Percentiles rank a stretch among this genome's conserved stretches.
Evolutionary conservation across 2,113 vertebrate species (phyloP).

Genomic region (Marmota monax): DNA sequence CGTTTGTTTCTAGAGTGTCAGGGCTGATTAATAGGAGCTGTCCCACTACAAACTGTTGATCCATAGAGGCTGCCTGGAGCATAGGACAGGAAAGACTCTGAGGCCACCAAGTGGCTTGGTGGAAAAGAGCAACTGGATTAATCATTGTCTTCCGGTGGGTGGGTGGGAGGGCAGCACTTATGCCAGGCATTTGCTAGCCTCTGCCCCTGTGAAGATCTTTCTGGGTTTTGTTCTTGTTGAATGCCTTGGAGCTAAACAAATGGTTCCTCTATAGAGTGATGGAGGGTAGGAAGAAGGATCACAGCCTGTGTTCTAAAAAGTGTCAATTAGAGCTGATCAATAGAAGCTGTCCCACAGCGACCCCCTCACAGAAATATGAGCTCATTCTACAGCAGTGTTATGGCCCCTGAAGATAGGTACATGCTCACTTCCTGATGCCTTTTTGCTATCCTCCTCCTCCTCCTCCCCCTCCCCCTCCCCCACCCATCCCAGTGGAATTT

Average conservation of each 20-base stretch:
- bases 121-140: neutral
- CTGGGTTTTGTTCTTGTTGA: neutral
- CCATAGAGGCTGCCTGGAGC: neutral
- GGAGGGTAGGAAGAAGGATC: neutral
- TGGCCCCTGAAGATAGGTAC: neutral
- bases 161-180: neutral
- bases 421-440: neutral
- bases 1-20: neutral
- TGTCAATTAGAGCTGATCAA: too few relatives aligned
- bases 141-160: neutral
- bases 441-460: neutral
- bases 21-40: neutral
- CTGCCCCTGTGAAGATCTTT: neutral
- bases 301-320: neutral
- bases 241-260: neutral
- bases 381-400: neutral
- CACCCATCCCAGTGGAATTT: neutral
- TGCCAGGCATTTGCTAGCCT: neutral
- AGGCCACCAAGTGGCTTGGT: neutral
- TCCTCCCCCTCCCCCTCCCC: too few relatives aligned
- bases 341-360: too few relatives aligned
- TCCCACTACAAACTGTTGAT: neutral
- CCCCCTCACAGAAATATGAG: neutral
- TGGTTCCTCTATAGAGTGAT: neutral
- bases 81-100: neutral